Evolutionary conservation across 2,888 invertebrate species (phyloP), one percentile per base, ranked within the genome.

Genomic region (Drosophila birchii): DNA sequence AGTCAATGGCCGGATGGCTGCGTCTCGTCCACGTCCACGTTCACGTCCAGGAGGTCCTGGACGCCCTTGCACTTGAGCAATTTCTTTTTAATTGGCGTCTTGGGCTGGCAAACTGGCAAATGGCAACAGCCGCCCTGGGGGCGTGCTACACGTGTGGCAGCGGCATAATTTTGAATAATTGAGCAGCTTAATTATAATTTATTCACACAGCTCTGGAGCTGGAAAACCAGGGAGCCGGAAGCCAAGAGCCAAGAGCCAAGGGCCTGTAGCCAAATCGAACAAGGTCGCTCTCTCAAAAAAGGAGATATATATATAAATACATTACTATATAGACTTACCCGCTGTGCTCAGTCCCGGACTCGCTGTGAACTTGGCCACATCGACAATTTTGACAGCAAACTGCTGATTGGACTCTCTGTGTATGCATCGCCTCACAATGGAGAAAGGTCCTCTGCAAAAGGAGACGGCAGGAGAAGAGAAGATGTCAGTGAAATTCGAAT

Each of bases 351-450:
- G 95, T 74, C 98, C 99, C 38, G 99, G 98, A 91, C 98, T 98
- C 60, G 98, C 97, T 79, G 98, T 98, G 93, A 99, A 99, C 92
- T 98, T 97, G 83, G 98, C 98, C 63, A 99, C 98, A 93, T 99
- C 99, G 81, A 99, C 98, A 90, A 99, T 98, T 94, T 99, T 99
- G 85, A 99, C 99, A 68, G 99, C 99, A 94, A 98, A 99, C 92
- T 98, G 98, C 93, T 98, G 98, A 61, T 95, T 96, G 16, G 98
- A 98, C 92, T 98, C 97, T 74, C 98, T 95, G 93, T 98, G 98
- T 86, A 98, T 96, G 93, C 99, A 99, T 93, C 98, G 95, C 82
- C 98, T 95, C 66, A 99, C 98, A 92, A 98, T 95, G 92, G 98
- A 98, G 94, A 98, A 98, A 90, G 98, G 98, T 83, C 98, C 98